Evolutionary conservation across 37 sponge, comb jelly and placozoan species (phyloP).

Genomic region (Mnemiopsis leidyi): DNA sequence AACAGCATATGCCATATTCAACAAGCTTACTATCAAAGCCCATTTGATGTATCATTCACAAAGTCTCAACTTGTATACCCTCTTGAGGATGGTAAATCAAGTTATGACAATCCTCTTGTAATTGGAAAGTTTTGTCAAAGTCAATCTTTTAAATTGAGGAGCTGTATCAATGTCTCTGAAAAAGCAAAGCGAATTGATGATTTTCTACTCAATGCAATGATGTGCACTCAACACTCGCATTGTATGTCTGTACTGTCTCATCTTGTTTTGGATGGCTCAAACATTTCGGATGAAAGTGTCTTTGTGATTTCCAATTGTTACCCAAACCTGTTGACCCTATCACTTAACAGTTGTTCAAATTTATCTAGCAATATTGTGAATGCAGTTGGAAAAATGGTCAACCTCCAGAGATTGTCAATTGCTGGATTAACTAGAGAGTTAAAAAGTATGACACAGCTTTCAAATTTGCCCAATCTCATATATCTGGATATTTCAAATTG

Average conservation of each 20-base stretch:
- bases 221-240: neutral
- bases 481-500: slow-evolving; percentile 16
- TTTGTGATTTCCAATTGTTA: neutral
- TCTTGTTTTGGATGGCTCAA: neutral
- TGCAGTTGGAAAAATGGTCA: neutral
- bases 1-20: neutral
- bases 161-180: neutral
- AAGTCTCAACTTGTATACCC: neutral
- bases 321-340: neutral
- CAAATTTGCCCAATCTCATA: neutral
- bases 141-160: neutral
- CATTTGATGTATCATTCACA: neutral
- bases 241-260: neutral
- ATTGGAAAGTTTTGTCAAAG: neutral
- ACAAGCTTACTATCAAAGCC: neutral
- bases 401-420: neutral
- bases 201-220: neutral
- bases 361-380: neutral
- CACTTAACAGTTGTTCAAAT: neutral
- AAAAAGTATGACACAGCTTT: neutral
- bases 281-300: neutral
- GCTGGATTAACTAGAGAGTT: neutral
- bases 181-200: neutral
- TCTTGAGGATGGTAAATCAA: neutral
- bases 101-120: neutral